Conservation (phyloP, 2,888 invertebrate species). For the Epistrophe eligans region DNA sequence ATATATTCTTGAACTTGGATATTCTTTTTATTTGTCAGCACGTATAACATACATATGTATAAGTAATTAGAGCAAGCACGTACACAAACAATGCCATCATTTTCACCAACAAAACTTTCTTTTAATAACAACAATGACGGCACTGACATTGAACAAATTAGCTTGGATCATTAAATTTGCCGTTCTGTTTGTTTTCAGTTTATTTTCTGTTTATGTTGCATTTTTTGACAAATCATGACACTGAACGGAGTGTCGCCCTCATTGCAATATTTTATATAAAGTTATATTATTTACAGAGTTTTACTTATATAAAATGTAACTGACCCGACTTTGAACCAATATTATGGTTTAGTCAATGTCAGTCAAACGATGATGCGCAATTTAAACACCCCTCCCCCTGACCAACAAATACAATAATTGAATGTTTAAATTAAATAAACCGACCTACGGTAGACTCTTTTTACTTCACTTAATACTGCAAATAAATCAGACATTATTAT, state of each 20-base stretch:
- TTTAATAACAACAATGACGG: conserved; percentile 25
- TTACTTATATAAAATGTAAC: neutral
- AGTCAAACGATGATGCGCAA: conserved; percentile 5
- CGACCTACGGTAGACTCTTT: conserved; percentile 6
- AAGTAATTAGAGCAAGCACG: conserved; percentile 23
- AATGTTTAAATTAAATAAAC: conserved; percentile 8
- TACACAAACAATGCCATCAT: conserved; percentile 12
- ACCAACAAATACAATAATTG: neutral
- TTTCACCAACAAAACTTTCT: conserved; percentile 50
- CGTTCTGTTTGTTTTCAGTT: neutral
- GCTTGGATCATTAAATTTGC: conserved; percentile 29
- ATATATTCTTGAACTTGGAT: conserved; percentile 1
- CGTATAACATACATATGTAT: neutral
- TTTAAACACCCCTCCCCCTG: neutral
- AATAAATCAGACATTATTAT: conserved; percentile 1
- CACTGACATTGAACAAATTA: conserved; percentile 51
- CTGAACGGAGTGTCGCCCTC: conserved; percentile 4
- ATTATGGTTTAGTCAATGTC: neutral
- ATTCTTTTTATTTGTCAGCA: conserved; percentile 20
- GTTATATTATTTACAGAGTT: neutral
- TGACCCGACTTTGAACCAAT: neutral
- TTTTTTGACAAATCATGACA: conserved; percentile 41
- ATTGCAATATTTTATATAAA: conserved; percentile 7
- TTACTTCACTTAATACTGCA: neutral
- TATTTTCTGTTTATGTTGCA: conserved; percentile 4